Conservation (phyloP, 1,140 invertebrate species). For the Zaprionus capensis region DNA sequence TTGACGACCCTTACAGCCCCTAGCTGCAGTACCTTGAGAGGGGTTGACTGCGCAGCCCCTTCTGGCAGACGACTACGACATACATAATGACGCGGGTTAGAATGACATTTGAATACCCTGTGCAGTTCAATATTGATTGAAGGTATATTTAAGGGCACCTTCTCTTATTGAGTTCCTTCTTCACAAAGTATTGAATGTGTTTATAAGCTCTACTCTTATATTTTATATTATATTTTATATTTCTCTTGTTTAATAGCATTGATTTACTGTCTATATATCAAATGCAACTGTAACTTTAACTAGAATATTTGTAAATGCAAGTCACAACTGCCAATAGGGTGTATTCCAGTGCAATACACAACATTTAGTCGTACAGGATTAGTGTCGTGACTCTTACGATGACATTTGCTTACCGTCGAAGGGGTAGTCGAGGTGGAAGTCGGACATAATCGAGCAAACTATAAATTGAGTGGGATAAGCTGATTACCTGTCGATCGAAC, state of each 20-base stretch:
- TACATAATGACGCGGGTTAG: not conserved
- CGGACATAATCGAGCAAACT: constrained; percentile 62
- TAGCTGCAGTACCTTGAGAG: not conserved
- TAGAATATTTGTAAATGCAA: no score
- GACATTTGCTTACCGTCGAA: constrained; percentile 56
- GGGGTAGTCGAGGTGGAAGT: not conserved
- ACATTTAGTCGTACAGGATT: not conserved
- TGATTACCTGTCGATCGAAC: constrained; percentile 69
- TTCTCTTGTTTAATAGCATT: no score
- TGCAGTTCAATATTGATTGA: not conserved
- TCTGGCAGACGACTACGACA: not conserved
- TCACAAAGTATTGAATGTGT: no score
- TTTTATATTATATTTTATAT: no score
- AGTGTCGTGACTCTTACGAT: constrained; percentile 23
- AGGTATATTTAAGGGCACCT: not conserved
- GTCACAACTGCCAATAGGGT: not conserved
- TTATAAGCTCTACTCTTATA: fast-evolving
- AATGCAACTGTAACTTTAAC: no score
- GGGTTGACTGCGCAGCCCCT: not conserved
- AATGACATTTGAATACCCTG: constrained; percentile 5
- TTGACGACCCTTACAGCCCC: not conserved
- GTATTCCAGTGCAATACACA: not conserved
- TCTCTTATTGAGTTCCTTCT: no score
- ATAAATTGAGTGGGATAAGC: constrained; percentile 72
- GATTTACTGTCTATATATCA: no score